Percentiles rank a stretch among this genome's conserved stretches.
Evolutionary conservation across 2,888 invertebrate genomes (phyloP).

Genomic region (Melinaea marsaeus): DNA sequence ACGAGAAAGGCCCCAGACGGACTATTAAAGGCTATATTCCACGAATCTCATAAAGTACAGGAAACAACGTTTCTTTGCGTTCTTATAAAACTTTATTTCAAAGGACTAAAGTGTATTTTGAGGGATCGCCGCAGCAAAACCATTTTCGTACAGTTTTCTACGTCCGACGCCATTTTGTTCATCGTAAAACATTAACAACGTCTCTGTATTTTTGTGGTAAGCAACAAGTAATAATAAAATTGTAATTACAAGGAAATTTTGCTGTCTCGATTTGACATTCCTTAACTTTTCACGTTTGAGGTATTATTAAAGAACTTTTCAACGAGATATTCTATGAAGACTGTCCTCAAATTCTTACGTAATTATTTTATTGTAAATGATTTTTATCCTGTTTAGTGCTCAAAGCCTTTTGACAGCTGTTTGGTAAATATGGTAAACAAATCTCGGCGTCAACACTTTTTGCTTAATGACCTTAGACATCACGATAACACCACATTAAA

Average conservation of each 20-base stretch:
- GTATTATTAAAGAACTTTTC: slow-evolving; percentile 24
- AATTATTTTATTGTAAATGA: background rate
- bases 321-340: slow-evolving; percentile 7
- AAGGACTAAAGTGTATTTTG: slow-evolving; percentile 41
- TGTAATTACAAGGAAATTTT: slow-evolving; percentile 54
- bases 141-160: slow-evolving; percentile 47
- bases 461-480: too few relatives aligned
- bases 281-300: slow-evolving; percentile 16
- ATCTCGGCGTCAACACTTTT: too few relatives aligned
- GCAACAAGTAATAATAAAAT: slow-evolving; percentile 72
- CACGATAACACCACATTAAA: too few relatives aligned
- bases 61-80: slow-evolving; percentile 42
- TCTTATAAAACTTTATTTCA: slow-evolving; percentile 38
- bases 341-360: background rate
- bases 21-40: slow-evolving; percentile 70
- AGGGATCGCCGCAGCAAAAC: slow-evolving; percentile 25
- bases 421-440: too few relatives aligned
- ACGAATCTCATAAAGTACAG: slow-evolving; percentile 54
- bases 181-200: slow-evolving; percentile 71
- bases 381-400: background rate
- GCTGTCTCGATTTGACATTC: slow-evolving; percentile 18
- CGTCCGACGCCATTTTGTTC: slow-evolving; percentile 63
- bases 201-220: slow-evolving; percentile 59
- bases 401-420: too few relatives aligned
- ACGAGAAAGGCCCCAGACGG: slow-evolving; percentile 60